These are phyloP conservation scores for Sphaerophoria rueppellii DNA, from an alignment of 2,888 invertebrate genomes.

Conservation along the genomic window DNA sequence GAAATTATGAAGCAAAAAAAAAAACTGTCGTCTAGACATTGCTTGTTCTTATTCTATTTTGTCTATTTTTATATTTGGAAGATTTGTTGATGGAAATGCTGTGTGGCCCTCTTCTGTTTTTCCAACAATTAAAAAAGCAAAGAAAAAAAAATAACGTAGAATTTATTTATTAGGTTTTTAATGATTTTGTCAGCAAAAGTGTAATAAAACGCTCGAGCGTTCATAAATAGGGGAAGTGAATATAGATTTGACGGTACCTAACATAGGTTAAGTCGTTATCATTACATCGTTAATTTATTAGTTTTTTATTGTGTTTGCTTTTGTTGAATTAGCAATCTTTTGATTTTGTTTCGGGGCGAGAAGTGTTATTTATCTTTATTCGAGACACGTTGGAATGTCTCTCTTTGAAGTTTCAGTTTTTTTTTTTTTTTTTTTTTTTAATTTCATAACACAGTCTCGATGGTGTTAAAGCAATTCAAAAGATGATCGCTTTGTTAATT, in stretches of 20 bases:
- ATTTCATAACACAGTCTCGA: slow-evolving; percentile 14
- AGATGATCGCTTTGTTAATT: not conserved
- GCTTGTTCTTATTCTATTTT: slow-evolving; percentile 36
- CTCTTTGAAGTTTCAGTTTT: not conserved
- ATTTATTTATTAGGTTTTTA: slow-evolving; percentile 34
- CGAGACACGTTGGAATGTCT: not conserved
- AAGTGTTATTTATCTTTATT: too few species aligned
- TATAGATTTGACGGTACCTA: not conserved
- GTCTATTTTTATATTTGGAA: slow-evolving; percentile 14
- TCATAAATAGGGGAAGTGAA: not conserved
- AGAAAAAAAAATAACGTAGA: slow-evolving; percentile 1
- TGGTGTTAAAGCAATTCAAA: not conserved
- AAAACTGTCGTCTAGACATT: slow-evolving; percentile 69
- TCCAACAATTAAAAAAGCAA: slow-evolving; percentile 3
- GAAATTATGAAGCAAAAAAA: slow-evolving; percentile 6
- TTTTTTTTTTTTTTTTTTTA: not conserved
- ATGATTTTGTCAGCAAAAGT: slow-evolving; percentile 27
- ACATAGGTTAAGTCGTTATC: slow-evolving; percentile 24
- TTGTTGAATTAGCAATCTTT: slow-evolving; percentile 2
- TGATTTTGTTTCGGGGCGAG: not conserved
- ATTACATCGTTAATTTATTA: slow-evolving; percentile 37
- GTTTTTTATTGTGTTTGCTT: slow-evolving; percentile 19
- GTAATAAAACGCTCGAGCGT: slow-evolving; percentile 10
- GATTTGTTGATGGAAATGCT: slow-evolving; percentile 9
- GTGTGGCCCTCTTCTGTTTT: not conserved